These are phyloP conservation scores for Chymomyza costata DNA, from an alignment of 1,140 invertebrate species.

Conservation along the genomic window DNA sequence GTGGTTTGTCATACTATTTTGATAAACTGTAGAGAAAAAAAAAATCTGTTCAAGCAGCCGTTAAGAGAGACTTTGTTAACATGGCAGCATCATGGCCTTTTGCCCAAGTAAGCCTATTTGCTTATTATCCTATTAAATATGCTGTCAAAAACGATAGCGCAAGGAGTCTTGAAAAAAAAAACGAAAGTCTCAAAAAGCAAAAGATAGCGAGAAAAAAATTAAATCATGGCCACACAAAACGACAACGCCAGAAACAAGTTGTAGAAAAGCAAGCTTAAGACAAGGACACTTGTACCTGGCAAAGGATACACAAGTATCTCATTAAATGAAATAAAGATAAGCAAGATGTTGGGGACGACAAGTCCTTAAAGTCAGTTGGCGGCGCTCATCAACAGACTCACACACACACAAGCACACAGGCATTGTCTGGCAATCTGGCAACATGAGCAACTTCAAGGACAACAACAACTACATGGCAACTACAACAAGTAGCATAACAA, in stretches of 20 bases:
- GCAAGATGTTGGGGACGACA: conserved; percentile 28
- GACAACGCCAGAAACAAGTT: no score
- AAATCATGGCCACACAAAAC: conserved; percentile 15
- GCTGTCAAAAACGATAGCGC: conserved; percentile 35
- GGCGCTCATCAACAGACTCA: conserved; percentile 21
- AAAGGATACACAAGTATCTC: conserved; percentile 70
- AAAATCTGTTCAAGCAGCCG: no score
- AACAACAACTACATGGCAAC: no score
- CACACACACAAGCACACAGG: conserved; percentile 3
- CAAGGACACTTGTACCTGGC: conserved; percentile 49
- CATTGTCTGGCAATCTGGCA: conserved; percentile 27
- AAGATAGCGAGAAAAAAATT: conserved; percentile 10
- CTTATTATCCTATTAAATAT: conserved; percentile 68
- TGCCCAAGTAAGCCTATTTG: conserved; percentile 57
- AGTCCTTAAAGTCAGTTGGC: conserved; percentile 62
- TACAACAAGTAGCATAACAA: no score
- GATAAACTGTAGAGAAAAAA: no score
- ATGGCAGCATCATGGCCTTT: conserved; percentile 22
- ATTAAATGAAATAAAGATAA: conserved; percentile 68
- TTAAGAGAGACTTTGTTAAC: no score
- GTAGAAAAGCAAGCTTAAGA: conserved; percentile 53
- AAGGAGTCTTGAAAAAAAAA: conserved; percentile 13
- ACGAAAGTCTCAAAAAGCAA: conserved; percentile 4
- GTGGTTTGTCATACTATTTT: no score
- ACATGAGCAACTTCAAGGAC: conserved; percentile 65